Percentiles rank a stretch among this genome's conserved stretches.
phyloP scores from a whole-genome alignment of 2,888 invertebrate species.

The Troides aeacus region DNA sequence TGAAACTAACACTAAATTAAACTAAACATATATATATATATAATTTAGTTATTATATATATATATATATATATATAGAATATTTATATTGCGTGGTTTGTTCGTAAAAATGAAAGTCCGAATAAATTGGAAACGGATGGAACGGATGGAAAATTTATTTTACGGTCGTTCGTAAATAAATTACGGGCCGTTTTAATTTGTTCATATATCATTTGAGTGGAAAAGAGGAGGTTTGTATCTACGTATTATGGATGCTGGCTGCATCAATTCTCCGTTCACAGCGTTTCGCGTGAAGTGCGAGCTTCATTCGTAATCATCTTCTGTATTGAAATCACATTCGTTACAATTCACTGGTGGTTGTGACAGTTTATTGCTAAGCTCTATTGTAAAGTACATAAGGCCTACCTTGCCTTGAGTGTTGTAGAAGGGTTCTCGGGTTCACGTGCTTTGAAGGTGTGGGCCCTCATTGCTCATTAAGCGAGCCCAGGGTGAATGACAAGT shows the following conservation, averaged over 20 bases:
- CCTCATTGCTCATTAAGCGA: too few relatives aligned
- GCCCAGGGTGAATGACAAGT: too few relatives aligned
- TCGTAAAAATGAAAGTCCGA: slow-evolving; percentile 9
- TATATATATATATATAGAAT: slow-evolving; percentile 9
- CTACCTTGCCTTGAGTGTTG: too few relatives aligned
- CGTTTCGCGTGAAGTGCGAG: background rate
- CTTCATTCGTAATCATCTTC: too few relatives aligned
- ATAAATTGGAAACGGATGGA: slow-evolving; percentile 24
- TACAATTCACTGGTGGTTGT: too few relatives aligned
- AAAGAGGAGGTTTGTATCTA: background rate
- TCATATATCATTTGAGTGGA: slow-evolving; percentile 9
- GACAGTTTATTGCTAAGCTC: too few relatives aligned
- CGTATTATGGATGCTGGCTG: background rate
- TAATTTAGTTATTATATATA: background rate
- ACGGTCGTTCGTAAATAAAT: slow-evolving; percentile 37
- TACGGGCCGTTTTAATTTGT: slow-evolving; percentile 34
- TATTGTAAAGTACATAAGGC: too few relatives aligned
- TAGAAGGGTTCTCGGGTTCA: too few relatives aligned
- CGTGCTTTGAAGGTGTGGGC: too few relatives aligned
- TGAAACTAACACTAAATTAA: too few relatives aligned
- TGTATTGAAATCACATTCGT: too few relatives aligned
- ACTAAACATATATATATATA: too few relatives aligned
- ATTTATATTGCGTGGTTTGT: slow-evolving; percentile 12
- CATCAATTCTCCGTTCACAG: background rate
- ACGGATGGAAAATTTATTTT: slow-evolving; percentile 32